A percentile compares a stretch with the other conserved stretches of the same genome.
Evolutionary conservation across 2,797 vertebrate species (phyloP).

Genomic region (Enoplosus armatus): DNA sequence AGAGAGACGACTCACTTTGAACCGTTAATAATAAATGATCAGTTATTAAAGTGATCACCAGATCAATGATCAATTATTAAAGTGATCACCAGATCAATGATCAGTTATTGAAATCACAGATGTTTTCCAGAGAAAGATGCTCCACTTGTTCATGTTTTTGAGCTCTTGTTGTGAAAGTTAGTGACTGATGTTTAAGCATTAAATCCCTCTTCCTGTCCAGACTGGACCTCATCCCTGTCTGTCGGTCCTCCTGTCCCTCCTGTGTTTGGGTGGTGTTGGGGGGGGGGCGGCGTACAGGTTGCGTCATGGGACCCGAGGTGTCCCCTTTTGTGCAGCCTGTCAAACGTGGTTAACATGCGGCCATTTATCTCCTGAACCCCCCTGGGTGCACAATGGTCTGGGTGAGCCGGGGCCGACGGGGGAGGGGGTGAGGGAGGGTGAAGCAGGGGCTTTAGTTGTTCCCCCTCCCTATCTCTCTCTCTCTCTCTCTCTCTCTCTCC

Average conservation of each 20-base stretch:
- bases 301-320: constrained; percentile 94
- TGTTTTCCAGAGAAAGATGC: no score
- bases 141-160: no score
- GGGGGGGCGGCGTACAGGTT: constrained; percentile 75
- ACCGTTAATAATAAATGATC: no score
- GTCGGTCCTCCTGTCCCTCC: constrained; percentile 63
- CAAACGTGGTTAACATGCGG: constrained; percentile 95
- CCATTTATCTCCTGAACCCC: constrained; percentile 92
- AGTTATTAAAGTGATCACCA: no score
- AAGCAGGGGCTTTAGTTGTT: constrained; percentile 60
- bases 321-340: constrained; percentile 94
- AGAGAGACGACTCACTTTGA: no score
- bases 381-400: constrained; percentile 84
- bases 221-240: background rate
- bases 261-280: constrained; percentile 64
- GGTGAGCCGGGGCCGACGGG: constrained; percentile 55
- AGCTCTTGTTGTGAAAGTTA: constrained; percentile 15
- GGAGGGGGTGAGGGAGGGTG: background rate
- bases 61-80: no score
- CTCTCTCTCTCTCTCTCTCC: constrained; percentile 24
- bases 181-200: background rate
- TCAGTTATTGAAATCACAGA: no score
- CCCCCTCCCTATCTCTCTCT: background rate
- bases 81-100: no score
- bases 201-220: background rate